Conservation (phyloP, 2,888 invertebrate species). For the Nycteola revayana region DNA sequence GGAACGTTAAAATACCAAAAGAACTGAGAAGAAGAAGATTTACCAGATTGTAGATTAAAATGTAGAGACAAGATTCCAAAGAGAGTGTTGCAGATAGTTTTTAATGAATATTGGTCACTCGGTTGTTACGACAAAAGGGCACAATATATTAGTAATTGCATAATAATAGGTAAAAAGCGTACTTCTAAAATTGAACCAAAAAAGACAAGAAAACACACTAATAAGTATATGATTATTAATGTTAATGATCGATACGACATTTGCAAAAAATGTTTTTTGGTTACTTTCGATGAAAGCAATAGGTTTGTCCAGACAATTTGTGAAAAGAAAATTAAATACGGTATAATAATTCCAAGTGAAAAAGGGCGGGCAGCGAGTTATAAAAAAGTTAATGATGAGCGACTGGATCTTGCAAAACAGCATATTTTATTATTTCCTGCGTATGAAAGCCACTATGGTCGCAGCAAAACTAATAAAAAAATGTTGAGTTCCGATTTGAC, state of each 20-base stretch:
- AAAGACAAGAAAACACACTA: no score
- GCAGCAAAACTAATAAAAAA: constrained; percentile 8
- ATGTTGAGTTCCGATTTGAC: constrained; percentile 7
- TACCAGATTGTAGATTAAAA: no score
- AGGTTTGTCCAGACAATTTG: neutral
- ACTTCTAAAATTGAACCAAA: no score
- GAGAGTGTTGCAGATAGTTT: no score
- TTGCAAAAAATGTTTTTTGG: constrained; percentile 8
- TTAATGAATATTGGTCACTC: no score
- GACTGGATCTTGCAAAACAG: constrained; percentile 1
- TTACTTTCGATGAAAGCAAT: constrained; percentile 6
- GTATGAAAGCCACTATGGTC: constrained; percentile 8
- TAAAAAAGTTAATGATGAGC: constrained; percentile 1
- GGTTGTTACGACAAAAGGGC: no score
- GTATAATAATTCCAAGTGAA: constrained; percentile 1
- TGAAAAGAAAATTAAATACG: neutral
- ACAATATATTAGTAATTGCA: no score
- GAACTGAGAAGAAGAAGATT: no score
- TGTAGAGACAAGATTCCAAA: no score
- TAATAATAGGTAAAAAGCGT: no score
- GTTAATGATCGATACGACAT: constrained; percentile 1
- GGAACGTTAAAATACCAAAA: no score
- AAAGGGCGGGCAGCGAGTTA: constrained; percentile 1
- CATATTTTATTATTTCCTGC: constrained; percentile 11
- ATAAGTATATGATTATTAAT: neutral